Evolutionary conservation across 2,797 vertebrate species (phyloP).

Genomic region (Sarcoramphus papa): DNA sequence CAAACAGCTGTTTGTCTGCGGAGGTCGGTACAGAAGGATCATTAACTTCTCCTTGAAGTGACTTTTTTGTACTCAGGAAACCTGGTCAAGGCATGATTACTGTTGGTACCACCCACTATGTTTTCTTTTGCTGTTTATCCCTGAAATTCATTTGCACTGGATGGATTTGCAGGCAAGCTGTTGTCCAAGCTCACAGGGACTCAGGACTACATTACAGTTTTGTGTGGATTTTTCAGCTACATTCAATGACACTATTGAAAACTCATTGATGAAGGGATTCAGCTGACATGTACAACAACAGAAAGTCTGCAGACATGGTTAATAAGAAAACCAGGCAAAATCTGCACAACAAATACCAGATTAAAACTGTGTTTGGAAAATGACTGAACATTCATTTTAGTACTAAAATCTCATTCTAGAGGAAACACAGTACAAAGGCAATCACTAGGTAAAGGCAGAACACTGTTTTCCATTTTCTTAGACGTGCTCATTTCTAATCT

Average conservation of each 20-base stretch:
- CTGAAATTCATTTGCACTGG: not conserved
- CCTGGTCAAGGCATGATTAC: not conserved
- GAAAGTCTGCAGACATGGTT: not conserved
- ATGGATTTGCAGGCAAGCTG: not conserved
- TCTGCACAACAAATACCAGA: not conserved
- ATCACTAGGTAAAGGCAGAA: not conserved
- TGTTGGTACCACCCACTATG: not conserved
- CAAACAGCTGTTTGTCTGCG: not conserved
- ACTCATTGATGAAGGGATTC: not conserved
- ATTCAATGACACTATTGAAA: not conserved
- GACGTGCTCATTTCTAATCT: not conserved
- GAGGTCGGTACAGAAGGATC: not conserved
- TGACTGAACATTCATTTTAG: not conserved
- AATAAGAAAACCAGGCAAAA: not conserved
- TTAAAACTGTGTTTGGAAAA: not conserved
- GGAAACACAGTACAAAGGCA: not conserved
- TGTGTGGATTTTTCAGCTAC: not conserved
- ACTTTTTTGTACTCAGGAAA: constrained; percentile 4
- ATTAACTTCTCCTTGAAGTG: constrained; percentile 39
- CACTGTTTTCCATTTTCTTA: not conserved
- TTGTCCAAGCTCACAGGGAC: not conserved
- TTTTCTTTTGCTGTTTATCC: constrained; percentile 16
- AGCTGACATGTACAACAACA: not conserved
- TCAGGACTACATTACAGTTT: not conserved
- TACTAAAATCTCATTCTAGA: not conserved